Percentiles rank a stretch among this genome's conserved stretches.
These are phyloP conservation scores for Diadromus collaris DNA, from an alignment of 2,888 invertebrate species.

Conservation along the genomic window DNA sequence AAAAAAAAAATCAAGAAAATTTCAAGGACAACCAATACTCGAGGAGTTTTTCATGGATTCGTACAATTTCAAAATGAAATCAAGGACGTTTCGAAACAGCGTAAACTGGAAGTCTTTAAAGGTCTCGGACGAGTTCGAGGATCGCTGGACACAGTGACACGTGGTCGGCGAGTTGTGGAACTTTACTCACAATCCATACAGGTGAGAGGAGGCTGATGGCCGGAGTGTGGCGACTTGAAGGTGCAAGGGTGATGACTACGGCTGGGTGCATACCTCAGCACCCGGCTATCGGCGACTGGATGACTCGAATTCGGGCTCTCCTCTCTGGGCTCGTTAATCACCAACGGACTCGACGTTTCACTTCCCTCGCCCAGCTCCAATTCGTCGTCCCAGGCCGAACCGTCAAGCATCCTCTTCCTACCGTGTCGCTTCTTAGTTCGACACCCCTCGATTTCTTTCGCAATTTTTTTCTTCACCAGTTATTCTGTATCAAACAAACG, in stretches of 20 bases:
- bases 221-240: conserved; percentile 76
- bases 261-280: conserved; percentile 79
- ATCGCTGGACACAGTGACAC: too few relatives aligned
- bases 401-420: conserved; percentile 79
- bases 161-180: not conserved
- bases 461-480: conserved; percentile 54
- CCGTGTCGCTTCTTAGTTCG: conserved; percentile 71
- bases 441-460: conserved; percentile 72
- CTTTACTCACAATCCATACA: conserved; percentile 77
- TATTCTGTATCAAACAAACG: conserved; percentile 18
- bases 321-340: conserved; percentile 73
- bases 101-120: too few relatives aligned
- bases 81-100: too few relatives aligned
- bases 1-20: too few relatives aligned
- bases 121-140: too few relatives aligned
- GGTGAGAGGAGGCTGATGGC: conserved; percentile 77
- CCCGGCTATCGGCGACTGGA: conserved; percentile 78
- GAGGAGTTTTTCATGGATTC: too few relatives aligned
- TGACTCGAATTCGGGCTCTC: conserved; percentile 76
- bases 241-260: conserved; percentile 77
- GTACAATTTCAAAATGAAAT: too few relatives aligned
- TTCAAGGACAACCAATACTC: too few relatives aligned
- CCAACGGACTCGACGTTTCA: conserved; percentile 66
- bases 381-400: conserved; percentile 78
- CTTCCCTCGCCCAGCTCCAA: conserved; percentile 77